Evolutionary conservation across 1,140 invertebrate genomes (phyloP), one percentile per base, ranked within the genome.

Genomic region (Andricus grossulariae): DNA sequence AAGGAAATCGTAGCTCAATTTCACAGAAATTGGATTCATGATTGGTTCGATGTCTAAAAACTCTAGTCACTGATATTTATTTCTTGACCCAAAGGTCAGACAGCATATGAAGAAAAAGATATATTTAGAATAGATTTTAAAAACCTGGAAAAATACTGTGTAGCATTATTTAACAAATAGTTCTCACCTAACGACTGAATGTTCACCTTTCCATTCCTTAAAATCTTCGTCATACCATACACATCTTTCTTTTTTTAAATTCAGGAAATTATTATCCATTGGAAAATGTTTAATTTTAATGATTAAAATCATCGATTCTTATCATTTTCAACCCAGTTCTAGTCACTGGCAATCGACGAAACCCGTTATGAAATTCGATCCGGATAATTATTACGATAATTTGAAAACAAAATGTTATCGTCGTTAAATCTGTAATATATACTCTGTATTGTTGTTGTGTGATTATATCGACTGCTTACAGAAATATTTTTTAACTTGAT

Each of bases 381-480:
- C 60, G 60, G 39, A 25, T 45, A 77, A 83, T 79, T 75, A 78
- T 54, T 74, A 54, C 73, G 54, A 80, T 84, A 78, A 83, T 83
- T 86, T 82, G 57, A 82, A 76, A 60, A 80, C 74, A 71, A 83
- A 90, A 87, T 89, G 87, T 89, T 90, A 88, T 78, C 85, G 84
- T 87, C 78, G 85, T 87, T 89, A 83, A 88, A 90, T 88, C 87
- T 90, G 87, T 90, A 90, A 90, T 83, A 90, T 83, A 90, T 90
- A 90, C 79, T 88, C 87, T 90, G 89, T 90, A 90, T 90, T 90
- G 88, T 90, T 90, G 89, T 90, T 90, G 89, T 90, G 89, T 90
- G 89, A 90, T 90, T 90, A 89, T 90, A 90, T 88, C 85, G 81
- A 88, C 89, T 85, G 84, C 83, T 86, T 86, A 84, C 74, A 80